Base-by-base conservation (phyloP, 2,113 vertebrate species). In the Hippoglossus stenolepis region DNA sequence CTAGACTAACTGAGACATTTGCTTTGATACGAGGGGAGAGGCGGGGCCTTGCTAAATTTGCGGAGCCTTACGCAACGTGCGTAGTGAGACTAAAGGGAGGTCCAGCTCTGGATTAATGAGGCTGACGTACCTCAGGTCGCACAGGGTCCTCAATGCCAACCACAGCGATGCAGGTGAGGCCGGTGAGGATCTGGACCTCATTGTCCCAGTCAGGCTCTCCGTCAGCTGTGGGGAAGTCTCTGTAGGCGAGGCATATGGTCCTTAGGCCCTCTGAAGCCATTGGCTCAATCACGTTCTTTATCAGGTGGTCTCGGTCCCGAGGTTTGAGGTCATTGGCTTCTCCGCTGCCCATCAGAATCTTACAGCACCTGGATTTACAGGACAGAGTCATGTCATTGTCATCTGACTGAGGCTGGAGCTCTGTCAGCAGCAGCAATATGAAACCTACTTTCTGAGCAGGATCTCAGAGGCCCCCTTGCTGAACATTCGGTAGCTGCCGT, bases 121-220 rank as follows among this genome's bases (percentile, higher is more conserved):
- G 18, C 18, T 23, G 60, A 23, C 2, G 2, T 90, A 99, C 98
- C 96, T 99, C 98, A 51, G 95, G 96, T 86, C 98, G 94, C 82
- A 99, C 97, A 38, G 98, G 98, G 85, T 99, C 98, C 93, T 99
- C 98, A 86, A 99, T 99, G 71, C 98, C 98, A 70, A 99, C 98
- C 66, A 99, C 95, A 68, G 96, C 95, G 73, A 99, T 94, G 84
- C 96, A 99, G 0, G 97, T 99, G 77, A 99, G 97, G 58, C 94
- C 95, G 40, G 95, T 94, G 73, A 99, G 94, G 43, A 99, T 96
- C 26, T 96, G 95, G 12, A 92, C 93, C 89, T 99, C 98, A 13
- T 97, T 95, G 78, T 99, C 97, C 98, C 98, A 99, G 63, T 98
- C 95, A 0, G 97, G 97, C 77, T 97, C 96, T 67, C 94, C 94